Percentiles rank a stretch among this genome's conserved stretches.
These are phyloP conservation scores for Elgonia sp. DNA, from an alignment of 2,888 invertebrate genomes.

Conservation along the genomic window DNA sequence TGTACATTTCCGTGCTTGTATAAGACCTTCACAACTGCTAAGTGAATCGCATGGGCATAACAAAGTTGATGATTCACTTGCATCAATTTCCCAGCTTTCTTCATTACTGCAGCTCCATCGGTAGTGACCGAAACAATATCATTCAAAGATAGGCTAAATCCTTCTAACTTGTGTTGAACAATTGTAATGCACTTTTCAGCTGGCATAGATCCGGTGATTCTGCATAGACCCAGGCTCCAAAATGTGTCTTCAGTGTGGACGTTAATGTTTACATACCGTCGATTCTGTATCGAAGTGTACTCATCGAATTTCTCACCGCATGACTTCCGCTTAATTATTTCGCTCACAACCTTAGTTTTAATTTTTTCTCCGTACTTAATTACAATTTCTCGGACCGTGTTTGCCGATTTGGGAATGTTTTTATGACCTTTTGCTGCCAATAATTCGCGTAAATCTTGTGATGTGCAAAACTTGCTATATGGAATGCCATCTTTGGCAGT, in stretches of 20 bases:
- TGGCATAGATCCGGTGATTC: conserved; percentile 35
- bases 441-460: conserved; percentile 32
- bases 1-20: background rate
- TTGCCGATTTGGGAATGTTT: conserved; percentile 30
- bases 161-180: conserved; percentile 14
- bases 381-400: conserved; percentile 26
- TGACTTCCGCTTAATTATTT: background rate
- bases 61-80: conserved; percentile 39
- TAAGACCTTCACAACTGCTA: conserved; percentile 38
- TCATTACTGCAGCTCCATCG: conserved; percentile 75
- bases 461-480: conserved; percentile 32
- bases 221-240: conserved; percentile 36
- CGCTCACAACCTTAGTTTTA: conserved; percentile 10
- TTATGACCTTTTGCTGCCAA: conserved; percentile 11
- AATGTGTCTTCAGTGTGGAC: conserved; percentile 28
- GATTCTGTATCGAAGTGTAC: conserved; percentile 30
- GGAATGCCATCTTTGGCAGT: conserved; percentile 38
- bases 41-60: conserved; percentile 31
- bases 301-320: conserved; percentile 25
- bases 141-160: background rate
- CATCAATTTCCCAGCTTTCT: conserved; percentile 38
- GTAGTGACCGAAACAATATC: conserved; percentile 32
- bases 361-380: conserved; percentile 24
- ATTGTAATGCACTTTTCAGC: conserved; percentile 36
- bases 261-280: conserved; percentile 31